phyloP scores from a whole-genome alignment of 2,888 invertebrate genomes.

The Drosophila rellima region DNA sequence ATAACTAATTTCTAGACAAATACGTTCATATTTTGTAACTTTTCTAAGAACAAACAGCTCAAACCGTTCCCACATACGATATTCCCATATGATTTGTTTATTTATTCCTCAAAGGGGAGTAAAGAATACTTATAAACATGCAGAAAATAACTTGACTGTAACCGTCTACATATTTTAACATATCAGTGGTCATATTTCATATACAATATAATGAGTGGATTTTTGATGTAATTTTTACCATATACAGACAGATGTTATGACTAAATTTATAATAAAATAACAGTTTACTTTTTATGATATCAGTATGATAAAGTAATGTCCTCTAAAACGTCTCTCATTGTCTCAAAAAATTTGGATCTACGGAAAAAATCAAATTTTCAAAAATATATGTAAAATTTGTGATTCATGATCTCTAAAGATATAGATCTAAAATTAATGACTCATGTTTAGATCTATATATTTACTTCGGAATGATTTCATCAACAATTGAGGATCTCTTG shows the following conservation, averaged over 20 bases:
- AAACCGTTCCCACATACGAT: not conserved
- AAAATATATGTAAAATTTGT: not conserved
- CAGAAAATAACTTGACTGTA: not conserved
- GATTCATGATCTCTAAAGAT: not conserved
- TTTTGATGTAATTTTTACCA: no score
- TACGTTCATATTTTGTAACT: not conserved
- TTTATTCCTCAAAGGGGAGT: not conserved
- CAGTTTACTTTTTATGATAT: not conserved
- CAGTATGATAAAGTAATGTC: not conserved
- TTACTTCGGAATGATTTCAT: not conserved
- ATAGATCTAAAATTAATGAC: constrained; percentile 2
- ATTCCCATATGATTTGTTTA: not conserved
- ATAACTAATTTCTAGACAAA: not conserved
- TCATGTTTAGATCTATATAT: not conserved
- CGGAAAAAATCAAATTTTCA: not conserved
- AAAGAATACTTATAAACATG: constrained; percentile 4
- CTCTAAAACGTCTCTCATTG: not conserved
- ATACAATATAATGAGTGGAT: no score
- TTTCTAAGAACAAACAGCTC: not conserved
- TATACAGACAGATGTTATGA: no score
- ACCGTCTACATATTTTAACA: not conserved
- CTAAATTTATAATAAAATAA: no score
- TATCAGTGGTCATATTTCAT: not conserved
- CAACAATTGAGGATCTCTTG: not conserved
- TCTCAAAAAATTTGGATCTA: not conserved